Percentiles rank a stretch among this genome's conserved stretches.
Conservation (phyloP, 2,888 invertebrate genomes). For the Liposcelis brunnea region DNA sequence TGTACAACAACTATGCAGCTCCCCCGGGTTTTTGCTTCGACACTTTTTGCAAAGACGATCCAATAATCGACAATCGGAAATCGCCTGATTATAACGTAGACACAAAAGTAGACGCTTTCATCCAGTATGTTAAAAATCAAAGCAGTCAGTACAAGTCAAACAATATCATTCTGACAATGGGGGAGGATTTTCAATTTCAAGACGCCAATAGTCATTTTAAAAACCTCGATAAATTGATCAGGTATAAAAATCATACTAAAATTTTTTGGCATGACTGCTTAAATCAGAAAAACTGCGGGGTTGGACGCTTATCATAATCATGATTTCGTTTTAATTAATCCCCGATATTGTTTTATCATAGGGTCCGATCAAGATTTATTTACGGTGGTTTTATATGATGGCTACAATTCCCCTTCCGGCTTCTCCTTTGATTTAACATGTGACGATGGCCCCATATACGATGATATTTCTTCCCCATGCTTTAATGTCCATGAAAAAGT, state of each 20-base stretch:
- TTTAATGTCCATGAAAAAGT: slow-evolving; percentile 46
- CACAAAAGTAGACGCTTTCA: slow-evolving; percentile 28
- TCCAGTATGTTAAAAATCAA: slow-evolving; percentile 38
- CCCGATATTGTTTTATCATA: slow-evolving; percentile 5
- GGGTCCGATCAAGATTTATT: slow-evolving; percentile 30
- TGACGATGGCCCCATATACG: slow-evolving; percentile 33
- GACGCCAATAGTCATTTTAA: slow-evolving; percentile 63
- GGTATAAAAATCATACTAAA: slow-evolving; percentile 26
- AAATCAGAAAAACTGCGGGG: slow-evolving; percentile 15
- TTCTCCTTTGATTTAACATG: slow-evolving; percentile 41
- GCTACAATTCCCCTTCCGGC: slow-evolving; percentile 34
- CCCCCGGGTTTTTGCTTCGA: slow-evolving; percentile 92
- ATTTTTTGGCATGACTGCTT: neutral
- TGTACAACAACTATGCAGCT: slow-evolving; percentile 67
- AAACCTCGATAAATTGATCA: slow-evolving; percentile 73
- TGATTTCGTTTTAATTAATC: no score
- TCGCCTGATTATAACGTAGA: slow-evolving; percentile 45
- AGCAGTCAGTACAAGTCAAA: slow-evolving; percentile 42
- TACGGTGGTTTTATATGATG: slow-evolving; percentile 33
- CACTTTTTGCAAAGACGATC: slow-evolving; percentile 62
- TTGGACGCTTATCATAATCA: neutral
- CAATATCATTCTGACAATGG: slow-evolving; percentile 75
- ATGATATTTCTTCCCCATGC: slow-evolving; percentile 32
- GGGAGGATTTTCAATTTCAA: slow-evolving; percentile 77
- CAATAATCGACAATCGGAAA: slow-evolving; percentile 65